Base-by-base conservation (phyloP, 1,140 invertebrate species). In the Drosophila ogumai region DNA sequence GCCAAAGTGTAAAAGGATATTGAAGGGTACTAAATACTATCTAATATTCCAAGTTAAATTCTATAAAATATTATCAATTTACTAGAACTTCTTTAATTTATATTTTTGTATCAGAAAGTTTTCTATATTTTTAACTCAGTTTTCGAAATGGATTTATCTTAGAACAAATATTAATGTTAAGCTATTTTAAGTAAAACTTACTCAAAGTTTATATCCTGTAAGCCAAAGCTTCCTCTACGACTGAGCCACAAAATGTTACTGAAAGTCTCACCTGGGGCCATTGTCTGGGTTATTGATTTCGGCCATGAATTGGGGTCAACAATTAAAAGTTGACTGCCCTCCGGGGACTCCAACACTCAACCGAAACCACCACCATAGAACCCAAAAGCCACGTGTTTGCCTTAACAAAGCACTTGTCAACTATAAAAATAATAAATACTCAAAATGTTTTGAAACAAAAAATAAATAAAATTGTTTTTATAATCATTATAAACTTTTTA, bases 291-390 rank as follows among this genome's bases (percentile, higher is more conserved):
- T 64, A 75, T 72, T 76, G 58, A 64, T 65, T 67, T 58, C 46
- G 46, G 71, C 40, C 44, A 22, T n/a, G 47, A 56, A 74, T 47
- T 50, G 69, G 32, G 67, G 79, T 57, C 57, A 28, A 56, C 52
- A 67, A 67, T 67, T 73, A 57, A 68, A 49, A 69, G 68, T 72
- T 72, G 66, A 72, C 52, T 72, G 68, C 43, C 68, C 68, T 40
- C 19, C 19, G 28, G 25, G 17, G 19, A 49, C 10, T 2, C 25
- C 6, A 13, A 28, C 22, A 36, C 17, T 54, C 17, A 22, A 7
- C 17, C 43, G 13, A 10, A 49, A 46, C 40, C 41, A 17, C 41
- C 40, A 31, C 6, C n/a, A 22, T 7, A 36, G 56, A 8, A 10
- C 31, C 36, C 6, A 38, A 28, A n/a, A 5, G 36, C 50, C 44